Percentiles rank a stretch among this genome's conserved stretches.
phyloP scores from a whole-genome alignment of 1,140 invertebrate species.

The Platorchestia sp. region DNA sequence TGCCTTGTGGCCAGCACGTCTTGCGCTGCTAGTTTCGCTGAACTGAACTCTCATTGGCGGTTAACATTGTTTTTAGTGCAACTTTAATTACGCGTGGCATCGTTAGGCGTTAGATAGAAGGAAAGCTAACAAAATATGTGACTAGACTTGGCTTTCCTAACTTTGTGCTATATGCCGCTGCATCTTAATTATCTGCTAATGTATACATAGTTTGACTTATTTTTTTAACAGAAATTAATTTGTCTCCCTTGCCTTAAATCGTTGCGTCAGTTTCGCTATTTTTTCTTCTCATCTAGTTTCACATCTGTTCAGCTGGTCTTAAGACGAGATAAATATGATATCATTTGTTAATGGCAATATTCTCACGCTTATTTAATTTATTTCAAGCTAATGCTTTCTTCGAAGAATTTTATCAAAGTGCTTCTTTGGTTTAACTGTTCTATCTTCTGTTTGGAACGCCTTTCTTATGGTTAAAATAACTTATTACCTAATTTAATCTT shows the following conservation, averaged over 20 bases:
- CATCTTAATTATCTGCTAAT: no score
- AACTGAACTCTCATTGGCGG: neutral
- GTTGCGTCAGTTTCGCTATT: neutral
- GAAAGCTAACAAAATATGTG: neutral
- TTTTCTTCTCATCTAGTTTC: neutral
- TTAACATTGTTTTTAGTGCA: neutral
- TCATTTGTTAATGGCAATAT: neutral
- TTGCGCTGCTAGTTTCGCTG: neutral
- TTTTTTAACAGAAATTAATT: neutral
- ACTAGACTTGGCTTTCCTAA: neutral
- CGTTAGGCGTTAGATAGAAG: neutral
- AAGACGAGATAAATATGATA: neutral
- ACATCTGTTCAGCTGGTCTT: neutral
- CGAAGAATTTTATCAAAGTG: neutral
- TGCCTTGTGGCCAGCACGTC: neutral
- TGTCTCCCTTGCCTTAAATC: neutral
- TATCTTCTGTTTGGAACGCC: no score
- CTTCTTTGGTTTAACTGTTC: no score
- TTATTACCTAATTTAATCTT: no score
- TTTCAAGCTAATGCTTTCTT: neutral
- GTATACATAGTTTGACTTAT: neutral
- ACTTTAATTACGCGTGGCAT: neutral
- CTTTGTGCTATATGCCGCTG: neutral
- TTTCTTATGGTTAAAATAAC: no score
- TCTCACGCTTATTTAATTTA: neutral